Base-by-base conservation (phyloP, 2,113 vertebrate genomes). In the Saguinus imperator region DNA sequence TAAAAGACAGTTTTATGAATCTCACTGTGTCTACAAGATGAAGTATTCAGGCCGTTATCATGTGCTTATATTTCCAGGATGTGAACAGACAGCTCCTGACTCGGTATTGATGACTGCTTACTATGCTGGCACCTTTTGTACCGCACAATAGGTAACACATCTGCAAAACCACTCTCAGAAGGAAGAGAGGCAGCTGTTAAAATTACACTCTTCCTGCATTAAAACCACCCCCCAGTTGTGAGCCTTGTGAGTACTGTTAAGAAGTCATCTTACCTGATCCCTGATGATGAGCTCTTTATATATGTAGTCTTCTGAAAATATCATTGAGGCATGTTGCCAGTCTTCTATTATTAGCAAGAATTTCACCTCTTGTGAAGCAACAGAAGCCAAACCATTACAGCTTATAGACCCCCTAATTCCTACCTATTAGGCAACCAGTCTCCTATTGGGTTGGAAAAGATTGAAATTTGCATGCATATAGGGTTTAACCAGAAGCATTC, bases 1-100 rank as follows among this genome's bases (percentile, higher is more conserved):
- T 92, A 97, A 98, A 95, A 94, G 96, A 96, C 97, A 97, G 80
- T 93, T 98, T 95, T 97, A 94, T 84, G 96, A 94, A 96, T 97
- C 92, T 97, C 97, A 85, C 91, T 87, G 92, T 98, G 94, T 96
- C 97, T 98, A 87, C 96, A 96, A 91, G 97, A 98, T 84, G 89
- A 98, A 97, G 85, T 89, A 94, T 86, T 90, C 86, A 97, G 97
- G 73, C 89, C 4, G 5, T 97, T 97, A 97, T 94, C 94, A 88
- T 89, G 20, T 45, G 35, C 96, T 95, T 96, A 48, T 83, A 52
- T 96, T 97, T 97, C 96, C 89, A 97, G 94, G 96, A 97, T 45
- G 87, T 66, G 91, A 96, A 48, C 94, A 93, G 95, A 77, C 91
- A 94, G 96, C 96, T 97, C 81, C 96, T 95, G 89, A 83, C 32